Conservation (phyloP, 2,797 vertebrate genomes). For the Silurus aristotelis region DNA sequence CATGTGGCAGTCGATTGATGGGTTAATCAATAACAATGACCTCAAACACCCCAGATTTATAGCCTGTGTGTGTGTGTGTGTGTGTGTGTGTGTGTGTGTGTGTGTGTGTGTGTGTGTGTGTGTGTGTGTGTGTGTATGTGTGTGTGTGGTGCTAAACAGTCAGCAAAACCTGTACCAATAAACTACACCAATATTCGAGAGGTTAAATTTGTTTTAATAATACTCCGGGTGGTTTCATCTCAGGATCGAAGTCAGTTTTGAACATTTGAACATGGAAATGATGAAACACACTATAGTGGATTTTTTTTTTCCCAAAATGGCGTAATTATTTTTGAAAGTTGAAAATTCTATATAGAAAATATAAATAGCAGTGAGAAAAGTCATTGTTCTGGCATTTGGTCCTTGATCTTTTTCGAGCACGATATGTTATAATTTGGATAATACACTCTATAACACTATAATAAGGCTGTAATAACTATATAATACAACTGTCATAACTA, state of each 20-base stretch:
- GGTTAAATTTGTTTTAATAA: background rate
- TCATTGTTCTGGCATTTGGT: background rate
- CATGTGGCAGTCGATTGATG: slow-evolving; percentile 17
- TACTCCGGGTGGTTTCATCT: background rate
- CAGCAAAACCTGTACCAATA: background rate
- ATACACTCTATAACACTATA: background rate
- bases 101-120: background rate
- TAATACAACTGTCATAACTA: background rate
- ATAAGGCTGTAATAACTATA: background rate
- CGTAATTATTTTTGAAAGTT: background rate
- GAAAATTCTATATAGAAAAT: slow-evolving; percentile 11
- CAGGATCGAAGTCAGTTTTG: background rate
- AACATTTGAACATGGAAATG: background rate
- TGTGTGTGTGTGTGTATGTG: no score
- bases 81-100: background rate
- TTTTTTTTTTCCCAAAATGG: background rate
- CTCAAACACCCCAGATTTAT: background rate
- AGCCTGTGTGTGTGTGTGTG: background rate
- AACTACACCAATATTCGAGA: background rate
- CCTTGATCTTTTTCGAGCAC: background rate
- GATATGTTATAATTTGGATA: background rate
- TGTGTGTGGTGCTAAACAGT: no score
- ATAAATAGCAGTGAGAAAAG: slow-evolving; percentile 34
- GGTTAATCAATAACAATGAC: slow-evolving; percentile 20
- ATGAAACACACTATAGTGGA: background rate